Conservation (phyloP, 2,888 invertebrate species). For the Tuta absoluta region DNA sequence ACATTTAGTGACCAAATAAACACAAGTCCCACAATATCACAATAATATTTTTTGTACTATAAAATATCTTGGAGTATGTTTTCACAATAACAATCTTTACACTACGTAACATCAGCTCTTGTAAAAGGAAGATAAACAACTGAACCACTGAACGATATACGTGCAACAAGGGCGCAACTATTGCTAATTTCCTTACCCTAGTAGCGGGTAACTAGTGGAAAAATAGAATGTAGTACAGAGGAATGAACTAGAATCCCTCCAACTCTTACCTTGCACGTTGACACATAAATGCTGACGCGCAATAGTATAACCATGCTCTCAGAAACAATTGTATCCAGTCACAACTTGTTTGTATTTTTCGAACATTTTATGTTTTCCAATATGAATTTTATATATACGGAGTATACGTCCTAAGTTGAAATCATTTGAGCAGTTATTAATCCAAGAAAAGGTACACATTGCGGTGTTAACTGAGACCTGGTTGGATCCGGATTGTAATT, state of each 20-base stretch:
- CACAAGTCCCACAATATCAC: not conserved
- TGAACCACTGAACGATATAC: constrained; percentile 4
- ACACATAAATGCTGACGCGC: constrained; percentile 33
- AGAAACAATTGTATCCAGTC: no score
- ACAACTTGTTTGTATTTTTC: no score
- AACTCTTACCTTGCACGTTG: constrained; percentile 40
- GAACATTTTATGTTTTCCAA: no score
- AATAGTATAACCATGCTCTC: not conserved
- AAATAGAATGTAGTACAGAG: not conserved
- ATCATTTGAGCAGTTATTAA: no score
- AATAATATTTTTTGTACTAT: not conserved
- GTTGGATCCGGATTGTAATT: no score
- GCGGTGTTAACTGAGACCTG: no score
- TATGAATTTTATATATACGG: no score
- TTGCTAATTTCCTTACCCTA: no score
- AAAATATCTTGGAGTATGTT: not conserved
- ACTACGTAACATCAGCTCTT: not conserved
- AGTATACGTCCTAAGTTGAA: no score
- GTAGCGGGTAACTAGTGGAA: not conserved
- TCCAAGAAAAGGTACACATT: no score
- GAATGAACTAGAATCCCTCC: constrained; percentile 20
- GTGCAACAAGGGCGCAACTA: no score
- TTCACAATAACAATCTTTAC: not conserved
- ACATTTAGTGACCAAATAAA: not conserved
- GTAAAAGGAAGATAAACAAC: constrained; percentile 1